Evolutionary conservation across 2,888 invertebrate species (phyloP).

Genomic region (Yponomeuta sedellus): DNA sequence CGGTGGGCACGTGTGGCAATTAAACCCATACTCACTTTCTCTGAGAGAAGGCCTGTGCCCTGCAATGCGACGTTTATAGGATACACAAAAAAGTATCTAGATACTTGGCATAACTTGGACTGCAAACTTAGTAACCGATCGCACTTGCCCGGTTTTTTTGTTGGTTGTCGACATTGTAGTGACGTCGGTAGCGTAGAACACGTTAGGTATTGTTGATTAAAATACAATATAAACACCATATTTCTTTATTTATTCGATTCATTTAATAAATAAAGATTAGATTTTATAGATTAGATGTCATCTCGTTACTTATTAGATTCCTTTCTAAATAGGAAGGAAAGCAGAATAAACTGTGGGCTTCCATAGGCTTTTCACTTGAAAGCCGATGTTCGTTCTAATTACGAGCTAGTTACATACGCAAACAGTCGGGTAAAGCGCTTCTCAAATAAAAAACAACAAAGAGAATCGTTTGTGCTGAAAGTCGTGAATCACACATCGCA

Average conservation of each 20-base stretch:
- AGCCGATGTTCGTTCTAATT: background rate
- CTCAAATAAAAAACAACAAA: slow-evolving; percentile 1
- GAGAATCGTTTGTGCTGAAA: background rate
- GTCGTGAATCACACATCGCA: background rate
- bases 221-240: too few species aligned
- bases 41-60: too few species aligned
- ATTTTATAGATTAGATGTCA: too few species aligned
- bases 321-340: background rate
- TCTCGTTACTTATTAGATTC: background rate
- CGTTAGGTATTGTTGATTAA: too few species aligned
- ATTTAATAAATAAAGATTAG: too few species aligned
- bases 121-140: background rate
- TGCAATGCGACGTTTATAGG: too few species aligned
- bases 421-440: background rate
- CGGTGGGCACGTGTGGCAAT: too few species aligned
- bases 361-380: background rate
- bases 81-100: too few species aligned
- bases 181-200: background rate
- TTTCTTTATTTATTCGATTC: too few species aligned
- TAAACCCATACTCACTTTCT: too few species aligned
- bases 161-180: too few species aligned
- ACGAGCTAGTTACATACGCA: background rate
- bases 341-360: background rate
- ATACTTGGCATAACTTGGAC: too few species aligned
- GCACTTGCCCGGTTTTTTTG: background rate